Conservation (phyloP, 2,797 vertebrate genomes). For the Typhlichthys eigenmanni region DNA sequence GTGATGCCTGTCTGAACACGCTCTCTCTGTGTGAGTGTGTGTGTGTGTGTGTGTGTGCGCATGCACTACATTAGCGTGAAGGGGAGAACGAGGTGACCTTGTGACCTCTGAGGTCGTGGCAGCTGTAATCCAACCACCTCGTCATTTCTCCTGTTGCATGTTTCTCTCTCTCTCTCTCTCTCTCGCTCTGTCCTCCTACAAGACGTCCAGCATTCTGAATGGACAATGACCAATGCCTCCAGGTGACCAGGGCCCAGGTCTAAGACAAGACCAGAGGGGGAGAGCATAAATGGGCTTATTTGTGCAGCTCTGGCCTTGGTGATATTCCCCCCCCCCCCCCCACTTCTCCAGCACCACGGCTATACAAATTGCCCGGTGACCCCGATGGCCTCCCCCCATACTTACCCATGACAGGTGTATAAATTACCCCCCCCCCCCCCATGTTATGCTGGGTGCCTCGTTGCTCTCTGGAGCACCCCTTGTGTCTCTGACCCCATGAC, state of each 20-base stretch:
- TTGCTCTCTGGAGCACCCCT: not conserved
- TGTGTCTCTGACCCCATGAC: not conserved
- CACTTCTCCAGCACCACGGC: not conserved
- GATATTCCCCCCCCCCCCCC: not conserved
- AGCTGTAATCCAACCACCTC: not conserved
- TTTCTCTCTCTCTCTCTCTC: not conserved
- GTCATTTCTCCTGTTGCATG: not conserved
- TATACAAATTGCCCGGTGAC: slow-evolving; percentile 6
- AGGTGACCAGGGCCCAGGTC: not conserved
- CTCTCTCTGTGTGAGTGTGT: not conserved
- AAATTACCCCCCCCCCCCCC: not conserved
- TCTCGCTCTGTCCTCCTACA: not conserved
- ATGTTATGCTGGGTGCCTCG: not conserved
- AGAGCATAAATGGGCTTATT: not conserved
- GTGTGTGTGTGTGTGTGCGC: too few species aligned
- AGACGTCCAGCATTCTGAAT: not conserved
- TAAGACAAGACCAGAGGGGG: not conserved
- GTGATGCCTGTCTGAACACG: too few species aligned
- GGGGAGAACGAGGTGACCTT: not conserved
- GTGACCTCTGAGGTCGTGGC: not conserved
- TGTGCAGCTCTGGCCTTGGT: not conserved
- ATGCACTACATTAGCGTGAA: not conserved
- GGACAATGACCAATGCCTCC: not conserved
- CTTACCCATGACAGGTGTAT: slow-evolving; percentile 9
- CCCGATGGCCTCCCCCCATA: not conserved